Percentiles rank a stretch among this genome's conserved stretches.
Evolutionary conservation across 2,888 invertebrate genomes (phyloP).

Genomic region (Dasysyrphus albostriatus): DNA sequence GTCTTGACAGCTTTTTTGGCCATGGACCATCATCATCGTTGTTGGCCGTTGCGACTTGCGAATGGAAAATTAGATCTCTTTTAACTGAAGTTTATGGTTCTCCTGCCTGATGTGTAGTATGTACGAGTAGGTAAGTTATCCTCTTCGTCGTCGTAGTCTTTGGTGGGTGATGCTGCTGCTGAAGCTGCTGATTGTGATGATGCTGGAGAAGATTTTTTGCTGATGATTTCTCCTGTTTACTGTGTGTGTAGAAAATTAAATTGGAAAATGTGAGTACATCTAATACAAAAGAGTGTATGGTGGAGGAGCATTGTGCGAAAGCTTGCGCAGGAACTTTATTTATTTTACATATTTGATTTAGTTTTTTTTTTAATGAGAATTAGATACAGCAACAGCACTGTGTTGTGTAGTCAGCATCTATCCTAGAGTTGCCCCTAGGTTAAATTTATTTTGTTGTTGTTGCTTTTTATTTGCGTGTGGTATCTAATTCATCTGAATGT

Average conservation of each 20-base stretch:
- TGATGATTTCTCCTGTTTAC: constrained; percentile 51
- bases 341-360: constrained; percentile 5
- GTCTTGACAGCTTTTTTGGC: constrained; percentile 81
- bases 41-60: constrained; percentile 23
- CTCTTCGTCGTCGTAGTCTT: not conserved
- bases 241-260: constrained; percentile 63
- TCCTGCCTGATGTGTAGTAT: constrained; percentile 26
- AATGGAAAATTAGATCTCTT: constrained; percentile 64
- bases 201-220: constrained; percentile 20
- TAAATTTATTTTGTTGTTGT: not conserved
- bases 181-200: constrained; percentile 43
- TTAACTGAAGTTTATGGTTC: constrained; percentile 19
- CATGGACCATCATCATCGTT: constrained; percentile 80
- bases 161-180: constrained; percentile 17
- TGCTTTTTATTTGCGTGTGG: not conserved
- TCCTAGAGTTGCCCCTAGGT: constrained; percentile 11
- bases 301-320: constrained; percentile 56
- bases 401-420: constrained; percentile 10
- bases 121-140: constrained; percentile 20
- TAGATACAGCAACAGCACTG: constrained; percentile 36
- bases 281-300: constrained; percentile 37
- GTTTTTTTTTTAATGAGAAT: constrained; percentile 58
- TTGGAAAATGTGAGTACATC: constrained; percentile 67
- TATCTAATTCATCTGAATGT: constrained; percentile 39
- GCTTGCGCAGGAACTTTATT: constrained; percentile 71